These are phyloP conservation scores for Lemur catta DNA, from an alignment of 2,797 vertebrate genomes.

Conservation along the genomic window DNA sequence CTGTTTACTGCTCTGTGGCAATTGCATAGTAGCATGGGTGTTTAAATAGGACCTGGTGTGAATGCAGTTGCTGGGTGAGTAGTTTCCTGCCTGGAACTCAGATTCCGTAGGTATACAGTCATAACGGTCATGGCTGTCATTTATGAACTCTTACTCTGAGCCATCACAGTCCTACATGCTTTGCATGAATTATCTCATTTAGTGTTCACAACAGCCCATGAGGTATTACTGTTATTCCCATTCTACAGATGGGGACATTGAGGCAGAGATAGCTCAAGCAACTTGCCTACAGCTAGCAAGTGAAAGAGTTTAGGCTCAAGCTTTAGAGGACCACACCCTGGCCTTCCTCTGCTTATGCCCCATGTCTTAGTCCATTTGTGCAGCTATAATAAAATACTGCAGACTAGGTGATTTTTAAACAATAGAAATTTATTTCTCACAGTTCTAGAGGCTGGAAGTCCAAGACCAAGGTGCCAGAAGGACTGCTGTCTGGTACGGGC, in stretches of 20 bases:
- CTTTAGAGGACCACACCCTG: not conserved
- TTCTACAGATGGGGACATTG: not conserved
- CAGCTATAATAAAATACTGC: not conserved
- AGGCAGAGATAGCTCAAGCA: not conserved
- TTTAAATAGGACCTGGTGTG: not conserved
- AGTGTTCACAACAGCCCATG: not conserved
- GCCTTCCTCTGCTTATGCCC: not conserved
- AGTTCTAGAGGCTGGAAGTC: not conserved
- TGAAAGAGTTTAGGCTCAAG: not conserved
- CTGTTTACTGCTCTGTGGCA: too few relatives aligned
- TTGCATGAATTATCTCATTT: not conserved
- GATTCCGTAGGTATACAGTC: not conserved
- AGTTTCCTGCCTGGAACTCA: not conserved
- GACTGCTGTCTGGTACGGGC: not conserved
- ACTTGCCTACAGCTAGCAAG: not conserved
- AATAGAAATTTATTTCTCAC: not conserved
- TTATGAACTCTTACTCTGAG: not conserved
- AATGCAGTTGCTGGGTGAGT: not conserved
- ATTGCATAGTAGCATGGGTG: not conserved
- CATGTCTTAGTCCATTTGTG: not conserved
- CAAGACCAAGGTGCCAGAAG: not conserved
- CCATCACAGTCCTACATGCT: not conserved
- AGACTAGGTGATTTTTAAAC: not conserved
- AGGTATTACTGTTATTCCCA: not conserved
- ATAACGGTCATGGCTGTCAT: not conserved